A percentile compares a stretch with the other conserved stretches of the same genome.
phyloP scores from a whole-genome alignment of 2,888 invertebrate genomes.

The Sesamia inferens region DNA sequence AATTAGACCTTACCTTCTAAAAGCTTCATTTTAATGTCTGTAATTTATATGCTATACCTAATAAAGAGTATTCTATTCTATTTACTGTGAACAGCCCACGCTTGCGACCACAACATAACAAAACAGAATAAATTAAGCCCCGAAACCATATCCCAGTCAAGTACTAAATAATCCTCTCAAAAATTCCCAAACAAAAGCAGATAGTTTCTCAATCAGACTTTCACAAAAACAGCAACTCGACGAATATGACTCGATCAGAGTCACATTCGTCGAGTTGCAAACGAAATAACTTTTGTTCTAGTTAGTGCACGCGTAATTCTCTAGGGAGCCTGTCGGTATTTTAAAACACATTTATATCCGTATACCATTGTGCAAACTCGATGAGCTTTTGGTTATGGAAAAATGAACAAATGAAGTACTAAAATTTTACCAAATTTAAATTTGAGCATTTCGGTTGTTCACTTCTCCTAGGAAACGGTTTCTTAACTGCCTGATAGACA shows the following conservation, averaged over 20 bases:
- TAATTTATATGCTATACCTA: too few relatives aligned
- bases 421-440: not conserved
- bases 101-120: not conserved
- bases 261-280: conserved; percentile 1
- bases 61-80: too few relatives aligned
- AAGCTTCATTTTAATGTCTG: too few relatives aligned
- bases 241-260: not conserved
- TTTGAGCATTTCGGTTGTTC: not conserved
- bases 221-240: conserved; percentile 17
- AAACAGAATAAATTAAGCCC: not conserved
- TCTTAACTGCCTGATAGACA: not conserved
- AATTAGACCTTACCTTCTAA: too few relatives aligned
- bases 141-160: not conserved
- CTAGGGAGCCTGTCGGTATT: conserved; percentile 26
- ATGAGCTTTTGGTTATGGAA: conserved; percentile 9
- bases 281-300: conserved; percentile 39
- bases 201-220: conserved; percentile 12
- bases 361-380: conserved; percentile 13
- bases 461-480: not conserved
- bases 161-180: not conserved
- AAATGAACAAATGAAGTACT: conserved; percentile 3
- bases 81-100: not conserved
- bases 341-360: conserved; percentile 33
- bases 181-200: conserved; percentile 6
- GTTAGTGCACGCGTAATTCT: conserved; percentile 26